These are phyloP conservation scores for Bombus difficillimus DNA, from an alignment of 1,140 invertebrate genomes.

Conservation along the genomic window DNA sequence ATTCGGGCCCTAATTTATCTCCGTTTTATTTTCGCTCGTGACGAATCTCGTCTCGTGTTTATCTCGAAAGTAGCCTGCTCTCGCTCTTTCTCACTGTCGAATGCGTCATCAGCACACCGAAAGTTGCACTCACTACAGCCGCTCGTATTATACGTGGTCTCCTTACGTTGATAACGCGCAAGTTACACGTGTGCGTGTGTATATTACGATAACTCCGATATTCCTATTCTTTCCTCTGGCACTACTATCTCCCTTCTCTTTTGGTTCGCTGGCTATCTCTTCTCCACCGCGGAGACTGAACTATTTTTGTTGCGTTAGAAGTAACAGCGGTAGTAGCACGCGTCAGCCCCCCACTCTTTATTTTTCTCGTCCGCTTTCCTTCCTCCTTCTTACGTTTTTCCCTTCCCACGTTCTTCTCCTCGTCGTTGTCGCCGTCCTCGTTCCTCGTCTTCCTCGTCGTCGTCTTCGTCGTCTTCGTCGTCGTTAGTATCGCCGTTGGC, in stretches of 20 bases:
- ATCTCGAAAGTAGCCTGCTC: neutral
- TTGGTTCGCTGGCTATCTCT: slow-evolving; percentile 9
- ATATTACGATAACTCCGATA: slow-evolving; percentile 28
- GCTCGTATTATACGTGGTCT: slow-evolving; percentile 23
- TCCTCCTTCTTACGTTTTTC: slow-evolving; percentile 52
- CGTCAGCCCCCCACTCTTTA: slow-evolving; percentile 47
- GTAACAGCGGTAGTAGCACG: slow-evolving; percentile 62
- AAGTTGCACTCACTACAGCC: slow-evolving; percentile 22
- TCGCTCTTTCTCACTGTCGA: neutral
- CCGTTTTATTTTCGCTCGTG: slow-evolving; percentile 24
- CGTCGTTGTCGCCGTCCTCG: neutral
- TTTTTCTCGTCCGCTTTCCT: slow-evolving; percentile 46
- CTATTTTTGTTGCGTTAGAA: slow-evolving; percentile 66
- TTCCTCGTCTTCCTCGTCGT: slow-evolving; percentile 50
- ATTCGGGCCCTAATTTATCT: slow-evolving; percentile 8
- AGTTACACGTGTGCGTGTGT: slow-evolving; percentile 17
- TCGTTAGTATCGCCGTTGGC: slow-evolving; percentile 49
- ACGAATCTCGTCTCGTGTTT: slow-evolving; percentile 20
- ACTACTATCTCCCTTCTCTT: slow-evolving; percentile 25
- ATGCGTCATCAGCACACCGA: slow-evolving; percentile 1
- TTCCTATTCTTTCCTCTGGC: slow-evolving; percentile 22
- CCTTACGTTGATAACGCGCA: neutral
- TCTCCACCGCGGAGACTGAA: slow-evolving; percentile 36
- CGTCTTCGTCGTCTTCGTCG: slow-evolving; percentile 53
- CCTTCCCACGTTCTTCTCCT: slow-evolving; percentile 28